Base-by-base conservation (phyloP, 2,888 invertebrate species). In the Prenolepis imparis region DNA sequence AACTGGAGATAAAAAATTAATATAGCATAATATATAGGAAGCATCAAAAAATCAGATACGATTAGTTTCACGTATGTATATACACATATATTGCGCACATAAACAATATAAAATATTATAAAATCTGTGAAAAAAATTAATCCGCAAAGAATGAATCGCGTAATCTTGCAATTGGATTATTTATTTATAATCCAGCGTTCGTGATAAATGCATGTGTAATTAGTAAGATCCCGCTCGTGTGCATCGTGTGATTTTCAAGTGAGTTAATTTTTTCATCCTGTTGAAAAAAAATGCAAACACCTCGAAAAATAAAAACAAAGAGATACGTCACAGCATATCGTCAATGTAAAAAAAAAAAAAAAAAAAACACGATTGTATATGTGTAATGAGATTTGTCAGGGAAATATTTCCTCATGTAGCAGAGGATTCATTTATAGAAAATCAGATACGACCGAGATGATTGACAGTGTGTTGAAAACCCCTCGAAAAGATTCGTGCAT, bases 381-480 rank as follows among this genome's bases (percentile, higher is more conserved):
- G 87, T 91, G 90, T 93, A 94, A 93, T 92, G 91, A 92, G 93
- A 93, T 93, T 93, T 92, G 92, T 92, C 92, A 90, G 90, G 88
- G 90, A 91, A 92, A 93, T 92, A 92, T 92, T 93, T 92, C 83
- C 88, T 86, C 84, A 84, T 86, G 67, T 85, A 78, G n/a, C 55
- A 12, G 12, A n/a, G 9, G 57, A 28, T 41, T 57, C 68, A 36
- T 68, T 68, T 68, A 57, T 15, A 55, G 24, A 66, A 24, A 75
- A 66, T 41, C 57, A 57, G 64, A 59, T 36, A 24, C 41, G n/a
- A 21, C 28, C 6, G 80, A 68, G 61, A 8, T 52, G 32, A 41
- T 24, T 3, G 57, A 41, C 68, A 55, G 64, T n/a, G n/a, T 3
- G 67, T 41, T 15, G 75, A 70, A 84, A 85, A 88, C 85, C 82